These are phyloP conservation scores for Micoletzkya japonica DNA, from an alignment of 2,888 invertebrate genomes.

Conservation along the genomic window DNA sequence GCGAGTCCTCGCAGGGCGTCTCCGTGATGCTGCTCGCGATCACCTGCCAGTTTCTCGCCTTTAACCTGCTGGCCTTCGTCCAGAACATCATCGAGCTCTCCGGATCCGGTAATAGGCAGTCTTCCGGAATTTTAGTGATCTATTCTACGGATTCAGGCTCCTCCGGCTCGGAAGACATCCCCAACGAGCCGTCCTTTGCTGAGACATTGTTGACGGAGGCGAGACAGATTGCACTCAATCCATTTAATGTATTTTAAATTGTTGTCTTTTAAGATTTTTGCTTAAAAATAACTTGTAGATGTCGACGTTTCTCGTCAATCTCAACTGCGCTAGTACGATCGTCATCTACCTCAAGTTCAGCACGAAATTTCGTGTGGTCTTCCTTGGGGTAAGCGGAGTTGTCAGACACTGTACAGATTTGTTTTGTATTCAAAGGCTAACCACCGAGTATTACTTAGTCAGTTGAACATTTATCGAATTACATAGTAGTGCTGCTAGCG, in stretches of 20 bases:
- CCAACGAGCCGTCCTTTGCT: background rate
- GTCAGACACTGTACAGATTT: too few species aligned
- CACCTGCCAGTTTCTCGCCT: constrained; percentile 54
- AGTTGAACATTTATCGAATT: too few species aligned
- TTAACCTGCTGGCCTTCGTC: constrained; percentile 56
- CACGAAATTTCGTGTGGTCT: constrained; percentile 50
- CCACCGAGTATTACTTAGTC: too few species aligned
- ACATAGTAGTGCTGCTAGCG: too few species aligned
- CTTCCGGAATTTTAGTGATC: too few species aligned
- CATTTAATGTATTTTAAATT: background rate
- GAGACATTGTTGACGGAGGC: constrained; percentile 25
- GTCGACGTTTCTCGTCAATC: constrained; percentile 49
- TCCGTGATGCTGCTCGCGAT: constrained; percentile 59
- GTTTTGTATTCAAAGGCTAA: too few species aligned
- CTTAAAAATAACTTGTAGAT: constrained; percentile 31
- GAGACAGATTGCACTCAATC: background rate
- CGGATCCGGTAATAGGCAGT: background rate
- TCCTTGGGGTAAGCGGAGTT: constrained; percentile 39
- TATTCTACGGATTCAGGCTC: background rate
- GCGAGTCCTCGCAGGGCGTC: constrained; percentile 45
- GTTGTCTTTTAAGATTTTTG: background rate
- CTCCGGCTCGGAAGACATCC: background rate
- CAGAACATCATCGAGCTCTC: constrained; percentile 56
- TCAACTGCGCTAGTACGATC: constrained; percentile 54
- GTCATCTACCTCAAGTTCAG: constrained; percentile 54